phyloP scores from a whole-genome alignment of 2,797 vertebrate genomes.

The Sebastes diploproa region DNA sequence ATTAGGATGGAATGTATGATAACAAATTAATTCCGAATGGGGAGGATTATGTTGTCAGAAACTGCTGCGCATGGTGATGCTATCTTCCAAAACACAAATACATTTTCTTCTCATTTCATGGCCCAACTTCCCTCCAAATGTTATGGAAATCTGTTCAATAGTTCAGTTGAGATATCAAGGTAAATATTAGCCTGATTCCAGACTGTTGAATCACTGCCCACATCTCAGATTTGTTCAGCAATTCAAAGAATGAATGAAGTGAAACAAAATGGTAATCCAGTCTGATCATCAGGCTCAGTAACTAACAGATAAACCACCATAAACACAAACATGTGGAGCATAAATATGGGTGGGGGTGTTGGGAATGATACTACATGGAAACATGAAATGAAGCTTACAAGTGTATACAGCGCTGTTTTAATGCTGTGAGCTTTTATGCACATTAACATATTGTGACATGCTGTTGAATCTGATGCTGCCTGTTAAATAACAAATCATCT shows the following conservation, averaged over 20 bases:
- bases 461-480: neutral
- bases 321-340: neutral
- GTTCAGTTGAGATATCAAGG: neutral
- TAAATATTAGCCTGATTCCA: neutral
- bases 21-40: neutral
- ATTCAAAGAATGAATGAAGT: neutral
- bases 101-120: neutral
- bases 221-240: neutral
- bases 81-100: neutral
- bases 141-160: neutral
- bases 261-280: neutral
- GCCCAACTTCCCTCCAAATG: neutral
- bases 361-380: neutral
- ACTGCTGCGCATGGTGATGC: too few species aligned
- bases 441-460: neutral
- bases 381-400: neutral
- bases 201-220: neutral
- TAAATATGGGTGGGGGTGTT: neutral
- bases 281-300: neutral
- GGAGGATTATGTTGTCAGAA: neutral
- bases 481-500: slow-evolving; percentile 10
- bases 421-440: neutral
- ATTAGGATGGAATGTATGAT: neutral
- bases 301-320: neutral
- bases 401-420: neutral